Evolutionary conservation across 1,140 invertebrate species (phyloP), one percentile per base, ranked within the genome.

Genomic region (Zeugodacus cucurbitae): DNA sequence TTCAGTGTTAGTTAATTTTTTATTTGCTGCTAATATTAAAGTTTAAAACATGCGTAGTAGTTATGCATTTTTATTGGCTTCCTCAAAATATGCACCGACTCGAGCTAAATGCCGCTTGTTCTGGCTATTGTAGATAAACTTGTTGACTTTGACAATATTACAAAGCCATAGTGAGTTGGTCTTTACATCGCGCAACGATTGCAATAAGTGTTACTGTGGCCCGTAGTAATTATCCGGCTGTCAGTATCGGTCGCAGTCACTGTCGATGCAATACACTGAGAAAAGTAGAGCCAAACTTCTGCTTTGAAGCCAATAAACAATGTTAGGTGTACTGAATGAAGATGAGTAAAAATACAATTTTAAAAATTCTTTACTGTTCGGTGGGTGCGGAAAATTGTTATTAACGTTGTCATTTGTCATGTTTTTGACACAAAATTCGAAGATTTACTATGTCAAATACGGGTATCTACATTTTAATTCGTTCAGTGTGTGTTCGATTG

Each of bases 61-160:
- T 74, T 74, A 74, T 74, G 29, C n/a, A 74, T 37, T 82, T 82
- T 82, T 41, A 41, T 29, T 48, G 37, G 74, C 44, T 82, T 82
- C 74, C 74, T 82, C 44, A 82, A 82, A 44, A 44, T 48, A 54
- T 29, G 22, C 20, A 82, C 22, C 74, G 44, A 8, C 11, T 17
- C 11, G 44, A 48, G n/a, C 44, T 48, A 54, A 82, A 26, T 20
- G 10, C 41, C 4, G 74, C 74, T 48, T 37, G 37, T 1, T 37
- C 26, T 17, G 41, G 22, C 41, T 48, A 26, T 26, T 62, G 22
- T 26, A 54, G 6, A 7, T 82, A 48, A 82, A 82, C 41, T 82
- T 48, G 74, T 29, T 82, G 41, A 48, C 44, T 82, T 48, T 82
- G 74, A 48, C 74, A 20, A 82, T 8, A 22, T 82, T 8, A 54